A percentile compares a stretch with the other conserved stretches of the same genome.
phyloP scores from a whole-genome alignment of 2,797 vertebrate genomes.

The Podarcis lilfordi region DNA sequence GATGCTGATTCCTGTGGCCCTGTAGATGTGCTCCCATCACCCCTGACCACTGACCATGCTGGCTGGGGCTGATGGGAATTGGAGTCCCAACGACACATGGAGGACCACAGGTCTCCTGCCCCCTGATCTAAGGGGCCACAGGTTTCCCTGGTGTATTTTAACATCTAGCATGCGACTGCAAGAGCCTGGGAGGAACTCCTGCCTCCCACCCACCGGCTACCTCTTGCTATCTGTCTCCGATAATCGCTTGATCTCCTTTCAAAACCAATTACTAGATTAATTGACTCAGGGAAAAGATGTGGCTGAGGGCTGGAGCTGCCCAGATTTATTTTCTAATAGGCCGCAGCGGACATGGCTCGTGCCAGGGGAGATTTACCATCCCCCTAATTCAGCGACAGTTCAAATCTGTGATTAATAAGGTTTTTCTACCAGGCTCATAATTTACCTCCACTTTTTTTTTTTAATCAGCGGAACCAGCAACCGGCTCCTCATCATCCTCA shows the following conservation, averaged over 20 bases:
- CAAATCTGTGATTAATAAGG: conserved; percentile 77
- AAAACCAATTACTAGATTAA: conserved; percentile 77
- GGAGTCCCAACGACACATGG: neutral
- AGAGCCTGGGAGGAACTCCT: neutral
- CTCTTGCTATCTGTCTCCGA: conserved; percentile 26
- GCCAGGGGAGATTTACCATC: conserved; percentile 72
- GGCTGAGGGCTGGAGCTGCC: conserved; percentile 48
- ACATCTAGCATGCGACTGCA: neutral
- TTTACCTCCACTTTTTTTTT: conserved; percentile 59
- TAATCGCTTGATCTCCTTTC: conserved; percentile 69
- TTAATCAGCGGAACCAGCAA: conserved; percentile 72
- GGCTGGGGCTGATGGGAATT: neutral
- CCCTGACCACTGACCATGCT: neutral
- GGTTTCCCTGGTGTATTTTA: neutral
- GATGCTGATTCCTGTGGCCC: neutral
- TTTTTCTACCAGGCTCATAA: conserved; percentile 69
- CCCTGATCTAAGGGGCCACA: too few relatives aligned
- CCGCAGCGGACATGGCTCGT: conserved; percentile 46
- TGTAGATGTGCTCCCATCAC: neutral
- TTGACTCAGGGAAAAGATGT: conserved; percentile 66
- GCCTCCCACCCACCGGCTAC: neutral
- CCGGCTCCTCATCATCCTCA: conserved; percentile 71
- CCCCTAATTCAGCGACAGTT: conserved; percentile 65
- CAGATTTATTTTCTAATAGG: conserved; percentile 69
- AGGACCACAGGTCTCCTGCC: neutral